Conservation (phyloP, 2,113 vertebrate species). For the Lophotis ruficrista region DNA sequence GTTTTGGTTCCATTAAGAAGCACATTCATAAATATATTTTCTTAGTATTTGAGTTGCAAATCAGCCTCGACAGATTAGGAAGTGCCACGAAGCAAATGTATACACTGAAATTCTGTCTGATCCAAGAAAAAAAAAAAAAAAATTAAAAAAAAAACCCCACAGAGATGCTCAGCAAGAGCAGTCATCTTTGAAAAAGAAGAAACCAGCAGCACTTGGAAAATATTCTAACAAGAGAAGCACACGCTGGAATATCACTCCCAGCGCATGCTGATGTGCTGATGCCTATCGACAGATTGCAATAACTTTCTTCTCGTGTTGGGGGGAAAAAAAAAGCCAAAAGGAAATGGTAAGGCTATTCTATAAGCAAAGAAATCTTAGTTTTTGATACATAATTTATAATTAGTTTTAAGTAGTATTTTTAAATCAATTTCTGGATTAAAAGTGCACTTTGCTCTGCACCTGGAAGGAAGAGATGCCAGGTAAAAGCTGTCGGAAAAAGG, state of each 20-base stretch:
- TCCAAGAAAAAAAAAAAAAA: not conserved
- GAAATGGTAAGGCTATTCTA: not conserved
- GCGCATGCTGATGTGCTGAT: not conserved
- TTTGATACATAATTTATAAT: not conserved
- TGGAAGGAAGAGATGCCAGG: not conserved
- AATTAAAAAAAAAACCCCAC: not conserved
- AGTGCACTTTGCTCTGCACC: not conserved
- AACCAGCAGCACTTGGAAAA: not conserved
- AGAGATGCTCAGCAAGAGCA: not conserved
- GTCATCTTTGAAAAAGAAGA: not conserved
- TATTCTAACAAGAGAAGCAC: not conserved
- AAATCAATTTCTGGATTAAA: not conserved
- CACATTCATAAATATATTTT: not conserved
- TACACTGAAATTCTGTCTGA: not conserved
- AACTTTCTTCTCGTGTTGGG: not conserved
- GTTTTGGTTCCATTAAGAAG: not conserved
- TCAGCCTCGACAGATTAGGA: not conserved
- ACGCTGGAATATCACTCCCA: not conserved
- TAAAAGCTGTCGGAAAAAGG: not conserved
- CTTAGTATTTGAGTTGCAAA: conserved; percentile 29
- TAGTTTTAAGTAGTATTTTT: not conserved
- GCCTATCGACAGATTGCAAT: not conserved
- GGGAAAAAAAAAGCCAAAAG: not conserved
- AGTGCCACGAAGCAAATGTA: not conserved
- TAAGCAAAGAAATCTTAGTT: not conserved